Conservation (phyloP, 1,140 invertebrate genomes). For the Leptinotarsa defecta region DNA sequence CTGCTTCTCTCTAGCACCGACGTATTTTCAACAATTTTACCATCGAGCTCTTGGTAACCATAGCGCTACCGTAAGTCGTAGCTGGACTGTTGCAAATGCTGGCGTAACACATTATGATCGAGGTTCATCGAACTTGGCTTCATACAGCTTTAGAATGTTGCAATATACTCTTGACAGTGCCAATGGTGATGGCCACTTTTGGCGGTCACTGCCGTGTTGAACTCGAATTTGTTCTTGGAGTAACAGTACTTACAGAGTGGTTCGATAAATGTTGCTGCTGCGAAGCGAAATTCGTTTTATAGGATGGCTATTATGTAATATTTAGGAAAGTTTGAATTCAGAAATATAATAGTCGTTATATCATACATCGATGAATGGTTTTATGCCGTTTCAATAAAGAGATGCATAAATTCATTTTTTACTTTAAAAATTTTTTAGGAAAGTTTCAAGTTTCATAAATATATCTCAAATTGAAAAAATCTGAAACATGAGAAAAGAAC, state of each 20-base stretch:
- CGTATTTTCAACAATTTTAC: conserved; percentile 21
- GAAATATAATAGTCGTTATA: no score
- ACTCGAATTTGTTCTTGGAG: conserved; percentile 28
- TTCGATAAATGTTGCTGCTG: not conserved
- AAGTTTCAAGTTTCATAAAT: no score
- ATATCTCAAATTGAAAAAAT: no score
- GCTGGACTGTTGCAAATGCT: conserved; percentile 39
- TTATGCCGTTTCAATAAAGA: no score
- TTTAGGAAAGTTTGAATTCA: no score
- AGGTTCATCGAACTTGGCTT: conserved; percentile 46
- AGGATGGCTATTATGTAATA: no score
- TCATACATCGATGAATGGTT: no score
- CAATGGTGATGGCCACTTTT: conserved; percentile 38
- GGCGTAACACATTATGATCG: conserved; percentile 52
- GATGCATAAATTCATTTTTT: no score
- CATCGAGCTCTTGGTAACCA: conserved; percentile 1
- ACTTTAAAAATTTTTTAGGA: no score
- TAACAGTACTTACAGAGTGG: conserved; percentile 20
- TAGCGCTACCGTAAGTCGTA: conserved; percentile 33
- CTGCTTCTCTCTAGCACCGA: conserved; percentile 39
- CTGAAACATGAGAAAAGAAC: no score
- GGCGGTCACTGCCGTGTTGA: conserved; percentile 37
- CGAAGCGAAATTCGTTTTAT: no score
- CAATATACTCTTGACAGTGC: conserved; percentile 36
- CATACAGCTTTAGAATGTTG: conserved; percentile 35